phyloP scores from a whole-genome alignment of 1,140 invertebrate species.

The Anthonomus grandis region DNA sequence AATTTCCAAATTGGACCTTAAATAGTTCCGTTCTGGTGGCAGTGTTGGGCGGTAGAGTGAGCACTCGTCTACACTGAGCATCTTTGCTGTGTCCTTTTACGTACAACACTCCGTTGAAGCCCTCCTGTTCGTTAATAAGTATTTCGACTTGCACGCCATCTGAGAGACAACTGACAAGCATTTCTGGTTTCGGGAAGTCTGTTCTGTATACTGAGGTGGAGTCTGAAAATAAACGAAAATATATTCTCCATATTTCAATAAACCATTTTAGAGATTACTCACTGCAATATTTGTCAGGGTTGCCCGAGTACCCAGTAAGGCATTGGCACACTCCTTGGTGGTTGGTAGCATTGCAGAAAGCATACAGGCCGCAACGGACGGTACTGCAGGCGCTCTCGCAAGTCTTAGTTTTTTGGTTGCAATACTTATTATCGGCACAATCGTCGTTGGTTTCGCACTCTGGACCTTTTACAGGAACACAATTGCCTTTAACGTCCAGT shows the following conservation, averaged over 20 bases:
- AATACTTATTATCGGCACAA: conserved; percentile 74
- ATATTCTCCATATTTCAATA: background rate
- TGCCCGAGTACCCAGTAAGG: conserved; percentile 65
- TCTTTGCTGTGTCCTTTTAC: conserved; percentile 94
- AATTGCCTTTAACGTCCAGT: conserved; percentile 63
- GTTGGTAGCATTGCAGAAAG: conserved; percentile 73
- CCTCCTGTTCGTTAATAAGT: conserved; percentile 61
- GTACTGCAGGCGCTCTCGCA: conserved; percentile 73
- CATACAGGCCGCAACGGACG: conserved; percentile 70
- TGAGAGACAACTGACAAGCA: conserved; percentile 84
- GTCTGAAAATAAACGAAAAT: conserved; percentile 30
- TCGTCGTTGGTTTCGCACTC: conserved; percentile 72
- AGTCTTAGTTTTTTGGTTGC: conserved; percentile 62
- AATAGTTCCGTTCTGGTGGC: conserved; percentile 74
- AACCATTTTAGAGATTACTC: conserved; percentile 36
- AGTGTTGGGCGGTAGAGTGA: conserved; percentile 67
- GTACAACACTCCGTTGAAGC: conserved; percentile 88
- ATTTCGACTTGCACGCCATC: conserved; percentile 89
- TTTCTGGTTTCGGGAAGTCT: conserved; percentile 80
- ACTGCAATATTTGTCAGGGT: conserved; percentile 68
- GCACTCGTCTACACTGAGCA: conserved; percentile 77
- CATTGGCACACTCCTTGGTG: conserved; percentile 78
- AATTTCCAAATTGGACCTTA: conserved; percentile 88
- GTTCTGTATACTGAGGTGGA: conserved; percentile 58
- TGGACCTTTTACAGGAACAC: conserved; percentile 55